Conservation (phyloP, 2,113 vertebrate genomes). For the Notothenia rossii region DNA sequence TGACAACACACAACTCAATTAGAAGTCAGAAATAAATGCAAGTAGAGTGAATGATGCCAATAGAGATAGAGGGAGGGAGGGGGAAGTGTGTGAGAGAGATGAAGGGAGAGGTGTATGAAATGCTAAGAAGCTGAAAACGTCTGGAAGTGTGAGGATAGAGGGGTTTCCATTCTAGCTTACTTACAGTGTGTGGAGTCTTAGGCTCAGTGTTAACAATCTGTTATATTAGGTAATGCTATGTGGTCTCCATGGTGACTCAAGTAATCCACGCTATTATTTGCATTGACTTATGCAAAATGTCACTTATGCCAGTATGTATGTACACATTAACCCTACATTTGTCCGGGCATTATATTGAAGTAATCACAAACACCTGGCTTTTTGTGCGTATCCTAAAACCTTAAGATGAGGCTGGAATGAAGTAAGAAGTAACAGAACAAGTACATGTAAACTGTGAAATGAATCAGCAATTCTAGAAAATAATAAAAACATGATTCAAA, state of each 20-base stretch:
- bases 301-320: not conserved
- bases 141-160: not conserved
- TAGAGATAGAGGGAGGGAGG: slow-evolving; percentile 8
- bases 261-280: not conserved
- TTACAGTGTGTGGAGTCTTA: not conserved
- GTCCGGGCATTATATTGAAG: too few species aligned
- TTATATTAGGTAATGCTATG: not conserved
- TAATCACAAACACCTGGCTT: not conserved
- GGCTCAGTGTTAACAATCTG: not conserved
- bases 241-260: slow-evolving; percentile 13
- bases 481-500: not conserved
- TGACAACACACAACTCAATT: slow-evolving; percentile 76
- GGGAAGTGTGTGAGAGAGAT: not conserved
- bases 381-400: not conserved
- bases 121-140: slow-evolving; percentile 1
- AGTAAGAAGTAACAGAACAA: not conserved
- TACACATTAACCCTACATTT: not conserved
- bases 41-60: slow-evolving; percentile 61
- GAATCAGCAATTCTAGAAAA: not conserved
- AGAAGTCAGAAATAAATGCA: slow-evolving; percentile 64
- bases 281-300: not conserved
- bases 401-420: not conserved
- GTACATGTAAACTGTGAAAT: not conserved
- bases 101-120: not conserved
- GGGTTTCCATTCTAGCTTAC: not conserved